Percentiles rank a stretch among this genome's conserved stretches.
Evolutionary conservation across 2,888 invertebrate species (phyloP).

Genomic region (Uropetala carovei): DNA sequence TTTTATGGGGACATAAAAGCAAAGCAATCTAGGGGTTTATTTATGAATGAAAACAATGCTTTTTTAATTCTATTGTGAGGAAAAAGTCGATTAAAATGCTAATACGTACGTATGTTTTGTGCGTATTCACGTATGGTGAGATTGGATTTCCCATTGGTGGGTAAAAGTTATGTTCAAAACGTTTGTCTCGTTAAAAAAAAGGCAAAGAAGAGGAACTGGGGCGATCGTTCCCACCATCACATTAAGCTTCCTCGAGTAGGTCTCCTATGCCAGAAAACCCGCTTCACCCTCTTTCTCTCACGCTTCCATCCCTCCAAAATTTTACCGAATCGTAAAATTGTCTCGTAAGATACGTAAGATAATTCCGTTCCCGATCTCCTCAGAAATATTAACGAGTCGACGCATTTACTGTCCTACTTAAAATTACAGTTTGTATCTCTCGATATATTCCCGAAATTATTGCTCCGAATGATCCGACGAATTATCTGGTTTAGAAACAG

Average conservation of each 20-base stretch:
- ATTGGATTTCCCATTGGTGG: neutral
- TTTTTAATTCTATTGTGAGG: too few relatives aligned
- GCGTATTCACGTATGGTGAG: too few relatives aligned
- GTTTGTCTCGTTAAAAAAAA: neutral
- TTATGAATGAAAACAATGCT: too few relatives aligned
- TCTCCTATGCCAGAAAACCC: conserved; percentile 17
- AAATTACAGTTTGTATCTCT: neutral
- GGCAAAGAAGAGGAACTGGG: neutral
- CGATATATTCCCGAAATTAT: neutral
- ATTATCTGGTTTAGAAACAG: neutral
- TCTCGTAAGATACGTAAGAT: neutral
- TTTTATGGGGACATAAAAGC: too few relatives aligned
- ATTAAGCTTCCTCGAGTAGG: neutral
- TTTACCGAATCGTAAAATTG: conserved; percentile 3
- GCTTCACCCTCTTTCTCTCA: neutral
- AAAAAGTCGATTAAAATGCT: too few relatives aligned
- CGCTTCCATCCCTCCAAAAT: neutral
- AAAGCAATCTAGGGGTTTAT: too few relatives aligned
- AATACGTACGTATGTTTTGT: too few relatives aligned
- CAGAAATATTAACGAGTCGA: neutral
- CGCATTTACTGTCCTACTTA: neutral
- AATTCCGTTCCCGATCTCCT: neutral
- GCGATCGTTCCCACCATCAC: neutral
- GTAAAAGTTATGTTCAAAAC: neutral
- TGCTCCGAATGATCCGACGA: neutral